Evolutionary conservation across 2,797 vertebrate species (phyloP).

Genomic region (Vultur gryphus): DNA sequence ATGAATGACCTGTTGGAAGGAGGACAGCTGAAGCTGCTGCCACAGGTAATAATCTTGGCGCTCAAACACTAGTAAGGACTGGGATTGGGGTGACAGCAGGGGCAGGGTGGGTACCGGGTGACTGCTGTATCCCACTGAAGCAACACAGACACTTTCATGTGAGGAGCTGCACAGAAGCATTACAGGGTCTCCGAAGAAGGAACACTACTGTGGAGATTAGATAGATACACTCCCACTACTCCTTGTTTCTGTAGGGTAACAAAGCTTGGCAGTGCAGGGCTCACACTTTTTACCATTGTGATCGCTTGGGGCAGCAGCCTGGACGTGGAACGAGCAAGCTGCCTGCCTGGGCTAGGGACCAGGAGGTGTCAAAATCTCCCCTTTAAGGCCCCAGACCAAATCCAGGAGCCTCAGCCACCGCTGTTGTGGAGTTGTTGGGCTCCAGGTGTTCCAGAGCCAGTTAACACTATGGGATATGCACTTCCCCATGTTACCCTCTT

Average conservation of each 20-base stretch:
- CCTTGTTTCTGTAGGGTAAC: not conserved
- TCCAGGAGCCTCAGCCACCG: not conserved
- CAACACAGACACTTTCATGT: not conserved
- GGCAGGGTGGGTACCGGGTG: not conserved
- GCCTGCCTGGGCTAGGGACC: not conserved
- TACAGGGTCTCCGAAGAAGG: not conserved
- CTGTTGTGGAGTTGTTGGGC: not conserved
- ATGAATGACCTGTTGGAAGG: not conserved
- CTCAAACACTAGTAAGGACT: not conserved
- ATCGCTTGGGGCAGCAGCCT: not conserved
- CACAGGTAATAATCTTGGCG: not conserved
- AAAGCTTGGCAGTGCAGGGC: not conserved
- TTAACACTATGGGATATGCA: not conserved
- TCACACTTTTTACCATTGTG: not conserved
- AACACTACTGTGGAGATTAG: not conserved
- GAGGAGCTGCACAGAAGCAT: not conserved
- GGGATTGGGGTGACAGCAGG: not conserved
- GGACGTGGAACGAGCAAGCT: not conserved
- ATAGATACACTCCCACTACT: not conserved
- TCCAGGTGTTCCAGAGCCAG: not conserved
- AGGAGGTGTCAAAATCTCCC: not conserved
- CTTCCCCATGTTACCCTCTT: not conserved
- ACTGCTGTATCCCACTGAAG: not conserved
- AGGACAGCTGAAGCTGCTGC: not conserved
- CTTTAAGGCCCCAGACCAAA: not conserved